Percentiles rank a stretch among this genome's conserved stretches.
Conservation (phyloP, 1,140 invertebrate species). For the Ceratosolen fusciceps region DNA sequence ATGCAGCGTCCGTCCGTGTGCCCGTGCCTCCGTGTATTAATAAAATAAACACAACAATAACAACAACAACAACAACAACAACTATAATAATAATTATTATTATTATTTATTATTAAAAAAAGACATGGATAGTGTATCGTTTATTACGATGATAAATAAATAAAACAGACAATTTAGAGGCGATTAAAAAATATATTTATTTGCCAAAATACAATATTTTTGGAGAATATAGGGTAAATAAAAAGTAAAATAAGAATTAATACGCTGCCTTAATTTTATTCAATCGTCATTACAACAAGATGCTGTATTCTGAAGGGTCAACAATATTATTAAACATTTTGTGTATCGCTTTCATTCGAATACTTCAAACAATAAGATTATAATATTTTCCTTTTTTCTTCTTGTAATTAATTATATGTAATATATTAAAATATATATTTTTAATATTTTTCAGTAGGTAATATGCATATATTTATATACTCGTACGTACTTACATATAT, state of each 20-base stretch:
- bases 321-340: conserved; percentile 71
- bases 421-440: conserved; percentile 71
- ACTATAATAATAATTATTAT: too few relatives aligned
- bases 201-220: neutral
- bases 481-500: too few relatives aligned
- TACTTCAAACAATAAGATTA: conserved; percentile 70
- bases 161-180: neutral
- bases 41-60: too few relatives aligned
- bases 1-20: too few relatives aligned
- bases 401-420: conserved; percentile 66
- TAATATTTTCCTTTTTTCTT: conserved; percentile 65
- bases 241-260: conserved; percentile 29
- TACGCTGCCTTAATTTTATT: conserved; percentile 68
- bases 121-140: too few relatives aligned
- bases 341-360: conserved; percentile 67
- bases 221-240: conserved; percentile 14
- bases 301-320: conserved; percentile 66
- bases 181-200: conserved; percentile 3
- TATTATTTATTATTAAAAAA: too few relatives aligned
- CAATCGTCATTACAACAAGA: conserved; percentile 68
- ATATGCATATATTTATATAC: conserved; percentile 55
- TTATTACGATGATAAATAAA: neutral
- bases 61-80: too few relatives aligned
- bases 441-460: conserved; percentile 64
- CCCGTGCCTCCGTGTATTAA: too few relatives aligned